Evolutionary conservation across 2,797 vertebrate genomes (phyloP).

Genomic region (Peromyscus eremicus): DNA sequence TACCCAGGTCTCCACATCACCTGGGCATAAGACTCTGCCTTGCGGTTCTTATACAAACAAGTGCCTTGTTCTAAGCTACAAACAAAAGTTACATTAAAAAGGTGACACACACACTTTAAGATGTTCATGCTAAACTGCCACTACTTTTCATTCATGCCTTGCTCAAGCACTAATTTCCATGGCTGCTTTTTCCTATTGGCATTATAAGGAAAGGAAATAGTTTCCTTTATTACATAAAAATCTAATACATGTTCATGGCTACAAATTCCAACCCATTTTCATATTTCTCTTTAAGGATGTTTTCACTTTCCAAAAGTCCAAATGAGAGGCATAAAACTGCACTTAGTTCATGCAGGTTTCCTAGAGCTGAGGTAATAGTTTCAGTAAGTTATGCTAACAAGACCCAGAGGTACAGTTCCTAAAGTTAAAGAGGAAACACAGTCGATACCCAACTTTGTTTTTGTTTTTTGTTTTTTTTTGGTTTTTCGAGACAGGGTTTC

Average conservation of each 20-base stretch:
- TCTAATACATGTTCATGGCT: conserved; percentile 55
- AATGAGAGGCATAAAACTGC: conserved; percentile 30
- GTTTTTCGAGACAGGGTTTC: no score
- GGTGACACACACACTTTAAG: conserved; percentile 38
- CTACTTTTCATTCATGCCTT: conserved; percentile 23
- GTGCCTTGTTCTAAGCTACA: background rate
- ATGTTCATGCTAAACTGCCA: background rate
- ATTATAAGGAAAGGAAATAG: conserved; percentile 21
- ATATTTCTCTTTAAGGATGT: conserved; percentile 53
- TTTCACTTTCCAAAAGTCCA: conserved; percentile 56
- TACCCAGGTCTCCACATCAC: background rate
- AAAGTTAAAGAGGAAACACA: conserved; percentile 62
- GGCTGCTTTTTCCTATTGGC: conserved; percentile 45
- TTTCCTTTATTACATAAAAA: conserved; percentile 49
- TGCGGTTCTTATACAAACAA: background rate
- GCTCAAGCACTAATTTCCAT: conserved; percentile 62
- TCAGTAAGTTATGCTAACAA: conserved; percentile 53
- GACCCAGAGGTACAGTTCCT: conserved; percentile 25
- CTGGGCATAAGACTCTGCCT: background rate
- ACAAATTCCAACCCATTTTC: conserved; percentile 61
- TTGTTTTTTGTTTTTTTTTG: no score
- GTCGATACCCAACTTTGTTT: background rate
- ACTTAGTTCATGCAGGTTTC: conserved; percentile 43
- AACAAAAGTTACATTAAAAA: conserved; percentile 64
- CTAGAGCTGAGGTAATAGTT: conserved; percentile 31